Evolutionary conservation across 92 coral and sea anemone genomes (phyloP), one percentile per base, ranked within the genome.

Genomic region (Parazoanthus swiftii): DNA sequence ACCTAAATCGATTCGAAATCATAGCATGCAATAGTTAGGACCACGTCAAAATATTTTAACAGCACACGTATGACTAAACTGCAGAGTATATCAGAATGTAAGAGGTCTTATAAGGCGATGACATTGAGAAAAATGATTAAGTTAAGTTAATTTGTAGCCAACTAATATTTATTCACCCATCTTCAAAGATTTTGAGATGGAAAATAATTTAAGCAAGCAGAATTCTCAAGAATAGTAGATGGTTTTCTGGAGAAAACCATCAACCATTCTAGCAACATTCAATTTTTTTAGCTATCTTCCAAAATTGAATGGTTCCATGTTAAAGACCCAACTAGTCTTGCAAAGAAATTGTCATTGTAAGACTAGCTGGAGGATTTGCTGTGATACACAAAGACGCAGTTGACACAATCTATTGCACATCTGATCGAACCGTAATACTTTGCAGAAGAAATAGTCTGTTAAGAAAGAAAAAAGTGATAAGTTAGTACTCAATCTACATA

Each of bases 201-300:
- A 71, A 8, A 51, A 16, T 39, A 71, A 51, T 36, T 72, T 43
- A 84, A 70, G 87, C 87, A 84, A 84, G 87, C 87, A 84, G 87
- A 84, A 70, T 84, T 84, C 79, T 84, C 77, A 70, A 46, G 87
- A 84, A 84, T 84, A 79, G 54, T 35, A 50, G 65, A 26, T 84
- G 35, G 79, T 48, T 84, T 84, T 43, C 72, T 2, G 21, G 8
- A 33, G 25, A 35, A 70, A 71, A 72, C 79, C 37, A 46, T 84
- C 65, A 50, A 71, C 44, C 77, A 84, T 84, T 72, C 87, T 44
- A 84, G 23, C 26, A 70, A 26, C 87, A 66, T 72, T 29, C 38
- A 51, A 84, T 68, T 68, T 84, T 84, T 71, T 84, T 58, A 74
- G 46, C 37, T 42, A 0, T 42, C 56, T 50, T 70, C 87, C 66